Conservation (phyloP, 2,888 invertebrate species). For the Orgyia antiqua region DNA sequence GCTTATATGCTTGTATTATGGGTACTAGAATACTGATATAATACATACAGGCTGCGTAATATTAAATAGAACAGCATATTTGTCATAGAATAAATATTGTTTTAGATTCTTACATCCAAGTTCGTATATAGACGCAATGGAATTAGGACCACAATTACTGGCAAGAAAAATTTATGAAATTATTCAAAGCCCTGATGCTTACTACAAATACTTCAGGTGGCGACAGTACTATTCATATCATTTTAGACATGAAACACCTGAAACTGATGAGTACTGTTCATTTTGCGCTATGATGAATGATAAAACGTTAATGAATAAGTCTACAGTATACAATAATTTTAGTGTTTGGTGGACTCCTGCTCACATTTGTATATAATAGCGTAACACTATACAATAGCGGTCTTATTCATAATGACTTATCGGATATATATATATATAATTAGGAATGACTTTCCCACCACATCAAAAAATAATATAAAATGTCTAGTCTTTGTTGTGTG, state of each 20-base stretch:
- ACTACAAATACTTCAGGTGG: slow-evolving; percentile 50
- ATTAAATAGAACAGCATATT: too few species aligned
- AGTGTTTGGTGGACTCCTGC: slow-evolving; percentile 5
- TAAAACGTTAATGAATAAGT: slow-evolving; percentile 21
- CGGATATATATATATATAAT: too few species aligned
- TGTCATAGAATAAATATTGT: too few species aligned
- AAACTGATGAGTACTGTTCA: slow-evolving; percentile 47
- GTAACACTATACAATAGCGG: too few species aligned
- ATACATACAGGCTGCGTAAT: too few species aligned
- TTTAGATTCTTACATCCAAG: slow-evolving; percentile 52
- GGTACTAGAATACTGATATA: too few species aligned
- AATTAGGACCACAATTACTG: slow-evolving; percentile 35
- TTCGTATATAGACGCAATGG: slow-evolving; percentile 44
- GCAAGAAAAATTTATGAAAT: slow-evolving; percentile 39
- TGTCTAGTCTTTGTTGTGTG: too few species aligned
- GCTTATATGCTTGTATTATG: too few species aligned
- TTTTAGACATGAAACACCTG: slow-evolving; percentile 32
- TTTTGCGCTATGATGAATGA: slow-evolving; percentile 48
- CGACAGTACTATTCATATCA: slow-evolving; percentile 44
- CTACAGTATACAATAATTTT: slow-evolving; percentile 32
- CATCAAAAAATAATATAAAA: too few species aligned
- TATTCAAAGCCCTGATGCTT: slow-evolving; percentile 32
- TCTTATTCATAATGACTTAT: too few species aligned
- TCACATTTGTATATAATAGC: too few species aligned
- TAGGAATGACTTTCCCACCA: too few species aligned